Percentiles rank a stretch among this genome's conserved stretches.
These are phyloP conservation scores for Aphidius gifuensis DNA, from an alignment of 1,140 invertebrate species.

Conservation along the genomic window DNA sequence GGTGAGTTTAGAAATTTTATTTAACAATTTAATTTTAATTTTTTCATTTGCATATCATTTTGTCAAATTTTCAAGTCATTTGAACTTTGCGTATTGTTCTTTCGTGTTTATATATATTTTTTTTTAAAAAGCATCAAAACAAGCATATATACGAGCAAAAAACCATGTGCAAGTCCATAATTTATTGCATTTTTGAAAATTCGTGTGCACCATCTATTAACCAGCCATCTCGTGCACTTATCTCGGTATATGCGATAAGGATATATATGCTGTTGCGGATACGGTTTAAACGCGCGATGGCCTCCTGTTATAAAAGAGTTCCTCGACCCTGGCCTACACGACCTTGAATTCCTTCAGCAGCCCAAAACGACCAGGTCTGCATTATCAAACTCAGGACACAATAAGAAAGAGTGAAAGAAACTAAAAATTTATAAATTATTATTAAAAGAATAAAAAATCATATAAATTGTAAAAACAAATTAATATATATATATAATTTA, in stretches of 20 bases:
- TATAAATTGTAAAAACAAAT: neutral
- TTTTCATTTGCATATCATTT: too few species aligned
- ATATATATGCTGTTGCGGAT: conserved; percentile 7
- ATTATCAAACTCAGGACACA: conserved; percentile 4
- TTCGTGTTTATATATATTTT: too few species aligned
- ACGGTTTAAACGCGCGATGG: neutral
- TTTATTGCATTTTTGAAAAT: conserved; percentile 47
- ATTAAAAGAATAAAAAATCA: neutral
- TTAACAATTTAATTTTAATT: too few species aligned
- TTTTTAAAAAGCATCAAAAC: too few species aligned
- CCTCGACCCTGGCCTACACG: conserved; percentile 15
- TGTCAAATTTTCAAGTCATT: too few species aligned
- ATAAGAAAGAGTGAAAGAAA: neutral
- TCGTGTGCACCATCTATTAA: conserved; percentile 40
- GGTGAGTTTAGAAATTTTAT: too few species aligned
- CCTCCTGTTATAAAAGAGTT: conserved; percentile 14
- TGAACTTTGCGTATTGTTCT: too few species aligned
- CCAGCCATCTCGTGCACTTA: conserved; percentile 23
- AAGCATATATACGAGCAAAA: too few species aligned
- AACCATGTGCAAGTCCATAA: conserved; percentile 30
- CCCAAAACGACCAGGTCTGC: conserved; percentile 9
- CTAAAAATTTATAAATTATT: too few species aligned
- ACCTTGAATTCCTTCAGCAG: conserved; percentile 24
- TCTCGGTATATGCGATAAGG: conserved; percentile 17
- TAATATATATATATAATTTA: too few species aligned